Conservation (phyloP, 2,113 vertebrate genomes). For the Gallinago jamesoni region DNA sequence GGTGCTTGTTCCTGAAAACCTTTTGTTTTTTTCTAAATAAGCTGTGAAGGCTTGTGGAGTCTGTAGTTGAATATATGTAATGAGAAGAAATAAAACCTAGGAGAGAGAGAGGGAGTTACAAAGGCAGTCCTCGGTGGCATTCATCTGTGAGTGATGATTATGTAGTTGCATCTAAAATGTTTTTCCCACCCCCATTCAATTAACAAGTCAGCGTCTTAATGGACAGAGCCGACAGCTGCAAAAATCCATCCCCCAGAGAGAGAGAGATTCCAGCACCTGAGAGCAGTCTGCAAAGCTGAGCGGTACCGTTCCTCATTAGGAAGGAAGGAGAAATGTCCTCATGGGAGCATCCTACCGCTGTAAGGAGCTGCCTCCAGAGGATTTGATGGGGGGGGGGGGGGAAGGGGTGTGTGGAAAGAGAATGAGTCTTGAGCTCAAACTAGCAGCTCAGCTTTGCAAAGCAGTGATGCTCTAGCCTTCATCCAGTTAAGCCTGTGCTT, state of each 20-base stretch:
- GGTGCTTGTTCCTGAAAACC: neutral
- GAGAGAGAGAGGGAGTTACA: neutral
- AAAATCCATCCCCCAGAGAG: neutral
- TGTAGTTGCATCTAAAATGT: constrained; percentile 30
- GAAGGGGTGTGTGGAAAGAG: neutral
- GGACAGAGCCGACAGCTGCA: constrained; percentile 2
- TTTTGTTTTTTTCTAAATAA: neutral
- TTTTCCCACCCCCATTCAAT: constrained; percentile 27
- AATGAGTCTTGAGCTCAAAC: neutral
- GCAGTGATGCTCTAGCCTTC: neutral
- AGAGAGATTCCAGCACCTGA: neutral
- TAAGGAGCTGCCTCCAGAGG: neutral
- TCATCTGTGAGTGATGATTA: neutral
- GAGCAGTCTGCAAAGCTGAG: neutral
- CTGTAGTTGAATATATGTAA: neutral
- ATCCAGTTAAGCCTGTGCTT: neutral
- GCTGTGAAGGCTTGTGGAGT: neutral
- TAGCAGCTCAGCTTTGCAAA: neutral
- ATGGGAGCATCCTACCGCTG: neutral
- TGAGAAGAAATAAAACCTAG: neutral
- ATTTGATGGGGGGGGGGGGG: neutral
- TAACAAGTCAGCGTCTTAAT: constrained; percentile 19
- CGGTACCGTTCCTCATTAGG: neutral
- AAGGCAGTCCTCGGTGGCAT: neutral
- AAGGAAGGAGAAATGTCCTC: neutral